Evolutionary conservation across 2,113 vertebrate genomes (phyloP).

Genomic region (Urocolius indicus): DNA sequence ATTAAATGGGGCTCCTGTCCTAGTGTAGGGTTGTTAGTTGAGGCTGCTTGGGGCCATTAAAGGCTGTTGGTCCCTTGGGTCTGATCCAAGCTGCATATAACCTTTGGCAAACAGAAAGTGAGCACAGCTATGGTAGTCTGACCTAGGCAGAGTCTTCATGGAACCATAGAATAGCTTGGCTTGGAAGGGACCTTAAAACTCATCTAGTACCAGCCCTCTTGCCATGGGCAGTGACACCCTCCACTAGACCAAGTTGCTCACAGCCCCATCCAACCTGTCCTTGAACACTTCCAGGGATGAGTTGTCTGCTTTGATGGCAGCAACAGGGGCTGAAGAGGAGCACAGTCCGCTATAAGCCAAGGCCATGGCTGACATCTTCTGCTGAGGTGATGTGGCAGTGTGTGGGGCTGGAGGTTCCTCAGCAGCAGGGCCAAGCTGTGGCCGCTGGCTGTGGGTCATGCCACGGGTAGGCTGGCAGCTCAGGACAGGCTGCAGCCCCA

Average conservation of each 20-base stretch:
- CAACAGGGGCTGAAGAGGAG: not conserved
- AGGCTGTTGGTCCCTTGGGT: not conserved
- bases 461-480: not conserved
- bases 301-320: too few relatives aligned
- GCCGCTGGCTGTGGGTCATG: not conserved
- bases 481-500: not conserved
- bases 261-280: too few relatives aligned
- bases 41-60: not conserved
- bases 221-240: too few relatives aligned
- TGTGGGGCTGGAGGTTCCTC: not conserved
- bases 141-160: not conserved
- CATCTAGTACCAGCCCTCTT: too few relatives aligned
- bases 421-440: not conserved
- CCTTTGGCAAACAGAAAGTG: rapidly evolving
- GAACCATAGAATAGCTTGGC: too few relatives aligned
- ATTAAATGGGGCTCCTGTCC: not conserved
- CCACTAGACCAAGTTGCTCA: too few relatives aligned
- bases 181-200: too few relatives aligned
- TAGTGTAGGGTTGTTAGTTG: not conserved
- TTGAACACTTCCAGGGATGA: too few relatives aligned
- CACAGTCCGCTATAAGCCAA: rapidly evolving
- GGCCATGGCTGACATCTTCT: rapidly evolving
- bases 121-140: too few relatives aligned
- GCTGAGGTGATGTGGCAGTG: not conserved
- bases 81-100: not conserved